Conservation (phyloP, 2,888 invertebrate species). For the Spodoptera picta region DNA sequence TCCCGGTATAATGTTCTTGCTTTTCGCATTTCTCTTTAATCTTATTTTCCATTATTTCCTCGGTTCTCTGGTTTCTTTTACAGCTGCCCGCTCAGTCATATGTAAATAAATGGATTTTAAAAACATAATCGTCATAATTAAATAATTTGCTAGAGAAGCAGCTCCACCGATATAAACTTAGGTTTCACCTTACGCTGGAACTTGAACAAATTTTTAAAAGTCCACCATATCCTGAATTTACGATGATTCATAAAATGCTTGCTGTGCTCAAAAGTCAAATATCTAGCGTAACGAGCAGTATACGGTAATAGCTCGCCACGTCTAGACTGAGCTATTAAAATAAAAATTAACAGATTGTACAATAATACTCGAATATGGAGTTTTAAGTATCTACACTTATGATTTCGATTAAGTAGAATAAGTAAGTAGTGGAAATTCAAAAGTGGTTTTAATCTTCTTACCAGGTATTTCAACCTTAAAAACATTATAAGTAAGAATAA, state of each 20-base stretch:
- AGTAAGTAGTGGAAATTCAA: no score
- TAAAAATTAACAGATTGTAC: constrained; percentile 9
- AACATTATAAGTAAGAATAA: no score
- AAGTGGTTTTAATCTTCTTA: no score
- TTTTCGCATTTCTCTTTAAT: no score
- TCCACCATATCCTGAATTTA: constrained; percentile 32
- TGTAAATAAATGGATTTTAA: constrained; percentile 23
- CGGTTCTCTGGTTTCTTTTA: not conserved
- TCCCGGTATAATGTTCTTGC: no score
- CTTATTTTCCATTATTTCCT: no score
- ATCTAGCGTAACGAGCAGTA: constrained; percentile 28
- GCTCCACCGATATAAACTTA: constrained; percentile 11
- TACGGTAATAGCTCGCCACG: constrained; percentile 22
- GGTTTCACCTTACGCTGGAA: constrained; percentile 20
- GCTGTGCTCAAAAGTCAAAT: constrained; percentile 38
- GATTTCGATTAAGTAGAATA: no score
- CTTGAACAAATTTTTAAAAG: constrained; percentile 3
- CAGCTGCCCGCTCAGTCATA: constrained; percentile 3
- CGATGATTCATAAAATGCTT: constrained; percentile 36
- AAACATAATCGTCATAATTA: constrained; percentile 8
- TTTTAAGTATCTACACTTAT: not conserved
- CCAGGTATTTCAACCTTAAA: no score
- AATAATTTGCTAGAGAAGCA: constrained; percentile 7
- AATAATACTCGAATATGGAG: constrained; percentile 1
- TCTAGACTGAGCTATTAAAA: constrained; percentile 41